These are phyloP conservation scores for Nemopilema nomurai DNA, from an alignment of 30 jellyfish, hydroid and myxozoan species.

Conservation along the genomic window DNA sequence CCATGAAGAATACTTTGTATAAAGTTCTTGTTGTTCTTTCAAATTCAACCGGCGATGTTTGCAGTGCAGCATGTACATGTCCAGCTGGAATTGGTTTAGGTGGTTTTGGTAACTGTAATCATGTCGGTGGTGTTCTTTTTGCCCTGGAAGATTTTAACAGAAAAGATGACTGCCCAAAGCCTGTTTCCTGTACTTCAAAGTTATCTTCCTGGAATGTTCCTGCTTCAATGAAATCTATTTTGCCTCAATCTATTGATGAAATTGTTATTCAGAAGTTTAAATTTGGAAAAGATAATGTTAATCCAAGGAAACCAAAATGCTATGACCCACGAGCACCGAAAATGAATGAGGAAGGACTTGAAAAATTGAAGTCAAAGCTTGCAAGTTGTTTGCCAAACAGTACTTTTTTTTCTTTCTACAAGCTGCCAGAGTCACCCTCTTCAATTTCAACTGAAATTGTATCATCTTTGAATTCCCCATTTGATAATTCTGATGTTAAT, in stretches of 20 bases:
- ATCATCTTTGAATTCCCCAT: slow-evolving; percentile 14
- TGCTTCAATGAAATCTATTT: neutral
- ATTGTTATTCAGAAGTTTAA: slow-evolving; percentile 18
- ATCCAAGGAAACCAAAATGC: neutral
- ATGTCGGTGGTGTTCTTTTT: slow-evolving; percentile 55
- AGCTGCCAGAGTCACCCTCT: slow-evolving; percentile 25
- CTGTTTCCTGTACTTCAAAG: slow-evolving; percentile 26
- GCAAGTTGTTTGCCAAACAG: slow-evolving; percentile 26
- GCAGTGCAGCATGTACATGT: slow-evolving; percentile 64
- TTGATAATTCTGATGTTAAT: slow-evolving; percentile 16
- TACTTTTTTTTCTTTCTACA: slow-evolving; percentile 26
- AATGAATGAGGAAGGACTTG: slow-evolving; percentile 10
- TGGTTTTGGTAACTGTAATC: slow-evolving; percentile 58
- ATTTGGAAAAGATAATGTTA: slow-evolving; percentile 23
- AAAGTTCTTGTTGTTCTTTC: slow-evolving; percentile 16
- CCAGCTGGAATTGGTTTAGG: slow-evolving; percentile 68
- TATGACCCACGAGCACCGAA: slow-evolving; percentile 12
- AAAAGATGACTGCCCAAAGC: slow-evolving; percentile 1
- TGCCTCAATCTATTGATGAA: slow-evolving; percentile 24
- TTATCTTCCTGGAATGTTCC: slow-evolving; percentile 41
- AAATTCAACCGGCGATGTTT: slow-evolving; percentile 40
- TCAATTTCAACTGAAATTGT: slow-evolving; percentile 33
- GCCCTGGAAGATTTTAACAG: slow-evolving; percentile 52
- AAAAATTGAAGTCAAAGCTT: slow-evolving; percentile 14
- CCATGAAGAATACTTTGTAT: slow-evolving; percentile 31